phyloP scores from a whole-genome alignment of 2,113 vertebrate species.

The Pyxicephalus adspersus region DNA sequence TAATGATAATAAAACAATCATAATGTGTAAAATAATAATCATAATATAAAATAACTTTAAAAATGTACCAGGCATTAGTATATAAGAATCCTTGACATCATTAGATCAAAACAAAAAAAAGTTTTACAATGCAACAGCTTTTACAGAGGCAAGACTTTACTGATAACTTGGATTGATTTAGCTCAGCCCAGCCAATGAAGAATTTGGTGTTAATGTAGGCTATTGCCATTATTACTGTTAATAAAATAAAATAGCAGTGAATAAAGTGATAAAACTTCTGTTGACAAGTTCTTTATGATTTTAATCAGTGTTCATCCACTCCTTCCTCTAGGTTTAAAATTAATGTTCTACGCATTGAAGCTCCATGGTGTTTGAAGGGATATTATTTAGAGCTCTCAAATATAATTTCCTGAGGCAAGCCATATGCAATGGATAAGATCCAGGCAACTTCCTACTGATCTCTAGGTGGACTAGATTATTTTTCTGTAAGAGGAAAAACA shows the following conservation, averaged over 20 bases:
- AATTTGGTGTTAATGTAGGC: not conserved
- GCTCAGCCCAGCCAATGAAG: not conserved
- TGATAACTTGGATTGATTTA: no score
- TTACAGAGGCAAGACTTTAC: no score
- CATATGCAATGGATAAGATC: slow-evolving; percentile 48
- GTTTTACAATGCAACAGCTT: no score
- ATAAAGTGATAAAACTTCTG: slow-evolving; percentile 9
- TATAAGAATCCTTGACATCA: no score
- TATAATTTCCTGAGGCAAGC: slow-evolving; percentile 46
- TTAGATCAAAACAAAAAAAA: no score
- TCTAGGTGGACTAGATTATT: slow-evolving; percentile 46
- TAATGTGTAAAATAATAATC: no score
- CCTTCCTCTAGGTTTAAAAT: slow-evolving; percentile 22
- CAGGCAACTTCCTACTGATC: slow-evolving; percentile 41
- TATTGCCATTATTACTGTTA: slow-evolving; percentile 18
- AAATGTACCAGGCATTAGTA: no score
- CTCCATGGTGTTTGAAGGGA: slow-evolving; percentile 33
- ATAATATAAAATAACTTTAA: no score
- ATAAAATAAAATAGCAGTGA: slow-evolving; percentile 32
- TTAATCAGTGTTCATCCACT: slow-evolving; percentile 37
- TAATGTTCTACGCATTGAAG: slow-evolving; percentile 34
- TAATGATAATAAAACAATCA: no score
- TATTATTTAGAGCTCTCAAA: slow-evolving; percentile 52
- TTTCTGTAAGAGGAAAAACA: slow-evolving; percentile 36
- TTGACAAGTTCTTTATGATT: slow-evolving; percentile 20